Conservation (phyloP, 2,113 vertebrate genomes). For the Aplodontia rufa region DNA sequence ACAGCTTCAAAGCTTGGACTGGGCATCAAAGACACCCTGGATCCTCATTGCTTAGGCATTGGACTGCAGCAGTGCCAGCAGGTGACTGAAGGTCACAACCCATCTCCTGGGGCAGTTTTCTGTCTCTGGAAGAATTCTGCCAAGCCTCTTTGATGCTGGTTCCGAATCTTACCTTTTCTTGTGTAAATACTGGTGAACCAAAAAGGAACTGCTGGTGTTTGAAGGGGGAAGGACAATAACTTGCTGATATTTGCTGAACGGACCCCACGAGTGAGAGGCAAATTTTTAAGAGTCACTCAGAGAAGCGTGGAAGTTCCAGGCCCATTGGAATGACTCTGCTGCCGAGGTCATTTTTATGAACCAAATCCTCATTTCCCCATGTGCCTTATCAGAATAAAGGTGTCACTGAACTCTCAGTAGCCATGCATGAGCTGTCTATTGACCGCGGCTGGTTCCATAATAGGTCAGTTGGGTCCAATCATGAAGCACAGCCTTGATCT, state of each 20-base stretch:
- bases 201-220: not conserved
- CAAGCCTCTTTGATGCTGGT: not conserved
- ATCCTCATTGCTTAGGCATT: conserved; percentile 38
- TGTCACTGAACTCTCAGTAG: not conserved
- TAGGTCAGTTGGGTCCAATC: not conserved
- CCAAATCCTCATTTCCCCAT: not conserved
- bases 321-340: not conserved
- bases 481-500: not conserved
- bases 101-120: conserved; percentile 43
- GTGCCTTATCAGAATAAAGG: not conserved
- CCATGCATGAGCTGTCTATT: not conserved
- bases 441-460: not conserved
- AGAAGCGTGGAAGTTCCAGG: not conserved
- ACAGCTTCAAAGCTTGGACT: conserved; percentile 65
- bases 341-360: not conserved
- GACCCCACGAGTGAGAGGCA: not conserved
- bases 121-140: conserved; percentile 1
- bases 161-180: conserved; percentile 36
- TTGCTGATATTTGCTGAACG: not conserved
- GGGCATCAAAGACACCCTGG: conserved; percentile 51
- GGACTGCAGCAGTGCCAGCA: conserved; percentile 48
- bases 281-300: not conserved
- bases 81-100: conserved; percentile 51
- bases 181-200: not conserved
- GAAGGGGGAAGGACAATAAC: not conserved